Percentiles rank a stretch among this genome's conserved stretches.
Evolutionary conservation across 2,113 vertebrate species (phyloP).

Genomic region (Macrotus californicus): DNA sequence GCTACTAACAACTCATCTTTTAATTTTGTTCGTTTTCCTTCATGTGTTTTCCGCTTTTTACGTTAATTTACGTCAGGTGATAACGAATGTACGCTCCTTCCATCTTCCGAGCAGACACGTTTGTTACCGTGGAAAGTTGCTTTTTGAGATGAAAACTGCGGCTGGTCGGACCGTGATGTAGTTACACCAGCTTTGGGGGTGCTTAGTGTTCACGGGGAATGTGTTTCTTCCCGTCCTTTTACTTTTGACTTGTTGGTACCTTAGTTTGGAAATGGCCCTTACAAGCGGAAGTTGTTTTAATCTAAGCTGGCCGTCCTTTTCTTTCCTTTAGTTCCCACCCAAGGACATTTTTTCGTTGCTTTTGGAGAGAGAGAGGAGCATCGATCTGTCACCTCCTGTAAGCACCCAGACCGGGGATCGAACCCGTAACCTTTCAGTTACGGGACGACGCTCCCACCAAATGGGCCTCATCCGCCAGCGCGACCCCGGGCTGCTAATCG

Average conservation of each 20-base stretch:
- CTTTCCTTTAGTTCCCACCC: background rate
- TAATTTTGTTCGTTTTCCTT: background rate
- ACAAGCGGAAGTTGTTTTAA: background rate
- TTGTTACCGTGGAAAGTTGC: background rate
- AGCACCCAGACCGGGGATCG: too few relatives aligned
- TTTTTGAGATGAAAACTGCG: background rate
- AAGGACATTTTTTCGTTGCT: too few relatives aligned
- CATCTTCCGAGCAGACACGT: background rate
- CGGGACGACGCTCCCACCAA: too few relatives aligned
- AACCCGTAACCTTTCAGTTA: too few relatives aligned
- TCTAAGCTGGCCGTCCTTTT: too few relatives aligned
- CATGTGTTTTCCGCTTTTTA: background rate
- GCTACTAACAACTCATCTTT: background rate
- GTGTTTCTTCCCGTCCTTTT: background rate
- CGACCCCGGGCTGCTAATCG: too few relatives aligned
- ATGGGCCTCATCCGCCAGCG: too few relatives aligned
- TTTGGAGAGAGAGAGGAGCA: too few relatives aligned
- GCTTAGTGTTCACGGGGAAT: too few relatives aligned
- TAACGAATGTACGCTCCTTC: background rate
- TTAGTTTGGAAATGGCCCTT: background rate
- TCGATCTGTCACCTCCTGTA: too few relatives aligned
- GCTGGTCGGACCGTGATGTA: background rate
- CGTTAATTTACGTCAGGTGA: background rate
- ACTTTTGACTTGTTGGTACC: background rate
- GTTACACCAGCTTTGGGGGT: accelerated